Base-by-base conservation (phyloP, 2,888 invertebrate genomes). In the Panopea generosa region DNA sequence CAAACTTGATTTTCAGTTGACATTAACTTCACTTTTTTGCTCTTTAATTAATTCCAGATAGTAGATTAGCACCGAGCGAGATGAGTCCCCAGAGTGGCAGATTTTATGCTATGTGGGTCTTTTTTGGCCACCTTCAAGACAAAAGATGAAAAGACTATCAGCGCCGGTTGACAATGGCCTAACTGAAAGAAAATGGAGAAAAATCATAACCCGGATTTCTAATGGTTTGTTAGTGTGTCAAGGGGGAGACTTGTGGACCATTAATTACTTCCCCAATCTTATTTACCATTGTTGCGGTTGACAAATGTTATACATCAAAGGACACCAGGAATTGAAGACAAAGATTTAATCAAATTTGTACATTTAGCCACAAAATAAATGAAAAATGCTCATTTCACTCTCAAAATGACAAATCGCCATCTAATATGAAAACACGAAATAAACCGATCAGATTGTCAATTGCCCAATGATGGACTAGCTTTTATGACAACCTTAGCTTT, bases 271-370 rank as follows among this genome's bases (percentile, higher is more conserved):
- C 33, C 53, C 59, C 40, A 57, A 38, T 45, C 24, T 63, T 77
- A 77, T 77, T 77, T 77, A 77, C 77, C 45, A 72, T 68, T 77
- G 72, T 72, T 63, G 49, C 56, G 33, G 59, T 26, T 53, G 68
- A 50, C 67, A 68, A 77, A 59, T 59, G 68, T 67, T 60, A 49
- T 56, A 77, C 77, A 60, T 77, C 77, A 77, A 77, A 77, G 77
- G 52, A 27, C 60, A 24, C 11, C 20, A 33, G 45, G 68, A 59
- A 68, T 68, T 40, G 56, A 66, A 68, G 77, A 77, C 77, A 77
- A 77, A 68, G 77, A 67, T 77, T 77, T 77, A 77, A 77, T 77
- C 77, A 77, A 77, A 68, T 77, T 77, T 77, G 71, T 71, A 72
- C 67, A 77, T 77, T 77, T 72, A 77, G 77, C 71, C 71, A 72